Evolutionary conservation across 2,113 vertebrate genomes (phyloP), one percentile per base, ranked within the genome.

Genomic region (Ictalurus furcatus): DNA sequence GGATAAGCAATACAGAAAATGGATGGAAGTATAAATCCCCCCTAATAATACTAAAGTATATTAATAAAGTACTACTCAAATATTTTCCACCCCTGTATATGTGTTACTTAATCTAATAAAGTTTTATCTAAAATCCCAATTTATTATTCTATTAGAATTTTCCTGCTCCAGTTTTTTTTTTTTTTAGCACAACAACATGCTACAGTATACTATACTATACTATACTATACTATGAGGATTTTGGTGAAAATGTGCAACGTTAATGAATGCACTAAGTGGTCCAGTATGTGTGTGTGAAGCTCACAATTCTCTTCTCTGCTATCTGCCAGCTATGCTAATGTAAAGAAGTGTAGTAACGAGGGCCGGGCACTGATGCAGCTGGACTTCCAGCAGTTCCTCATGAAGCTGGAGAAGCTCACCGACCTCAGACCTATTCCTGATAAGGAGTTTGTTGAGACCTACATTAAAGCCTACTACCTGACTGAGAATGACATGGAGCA

Each of bases 261-360:
- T 56, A 79, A 90, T 84, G 54, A 88, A 88, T 63, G 52, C 21
- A 48, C 34, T 61, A 17, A 34, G 9, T n/a, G 40, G 40, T 34
- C 19, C 30, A 61, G 30, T 81, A 56, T 87, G 81, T 85, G 74
- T 74, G 71, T 90, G 34, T 88, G 44, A 58, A 44, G 9, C 69
- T 63, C 52, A 73, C 52, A 59, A 44, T 86, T 78, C 61, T 86
- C 59, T 89, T 48, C 61, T 85, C 73, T 63, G 30, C 59, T 89
- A 58, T 88, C 79, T 89, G 30, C 88, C 92, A 99, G 98, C 88
- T 99, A 99, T 13, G 97, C 98, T 23, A 99, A 99, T 7, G 98
- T 99, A 86, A 99, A 99, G 95, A 99, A 99, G 89, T 99, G 98
- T 93, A 99, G 98, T 94, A 99, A 99, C 79, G 98, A 99, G 93